These are phyloP conservation scores for Oegoconia quadripuncta DNA, from an alignment of 2,888 invertebrate genomes.

Conservation along the genomic window DNA sequence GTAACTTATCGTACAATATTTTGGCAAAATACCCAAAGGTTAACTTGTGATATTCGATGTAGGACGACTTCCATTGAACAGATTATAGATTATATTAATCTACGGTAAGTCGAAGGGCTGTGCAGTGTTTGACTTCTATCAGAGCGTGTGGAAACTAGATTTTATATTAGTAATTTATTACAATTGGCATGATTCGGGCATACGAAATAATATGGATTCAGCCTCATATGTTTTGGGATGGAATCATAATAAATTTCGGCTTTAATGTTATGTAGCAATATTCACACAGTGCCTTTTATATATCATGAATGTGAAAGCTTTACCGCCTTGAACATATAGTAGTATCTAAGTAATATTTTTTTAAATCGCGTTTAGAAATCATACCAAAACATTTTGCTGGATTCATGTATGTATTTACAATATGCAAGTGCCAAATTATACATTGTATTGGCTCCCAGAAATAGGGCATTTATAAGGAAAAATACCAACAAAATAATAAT, in stretches of 20 bases:
- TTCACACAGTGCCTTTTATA: conserved; percentile 25
- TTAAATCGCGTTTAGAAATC: not conserved
- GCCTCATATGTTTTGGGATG: conserved; percentile 3
- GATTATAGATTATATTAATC: conserved; percentile 36
- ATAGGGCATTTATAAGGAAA: conserved; percentile 41
- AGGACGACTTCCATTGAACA: conserved; percentile 28
- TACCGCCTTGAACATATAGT: not conserved
- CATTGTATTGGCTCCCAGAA: conserved; percentile 26
- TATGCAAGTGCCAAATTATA: conserved; percentile 19
- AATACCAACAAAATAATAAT: not conserved
- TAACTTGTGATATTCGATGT: conserved; percentile 69
- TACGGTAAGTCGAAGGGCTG: conserved; percentile 35
- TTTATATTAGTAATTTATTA: conserved; percentile 28
- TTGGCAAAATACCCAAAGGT: conserved; percentile 35
- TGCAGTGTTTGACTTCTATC: conserved; percentile 31
- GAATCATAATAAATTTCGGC: conserved; percentile 3
- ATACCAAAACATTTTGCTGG: conserved; percentile 3
- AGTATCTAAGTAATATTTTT: not conserved
- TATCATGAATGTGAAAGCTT: not conserved
- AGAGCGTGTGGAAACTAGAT: conserved; percentile 35
- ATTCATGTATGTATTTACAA: not conserved
- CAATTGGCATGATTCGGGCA: conserved; percentile 23
- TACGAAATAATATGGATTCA: conserved; percentile 8
- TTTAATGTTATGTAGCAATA: conserved; percentile 12
- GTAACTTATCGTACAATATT: conserved; percentile 13